phyloP scores from a whole-genome alignment of 2,888 invertebrate genomes.

The Helicoverpa assulta region DNA sequence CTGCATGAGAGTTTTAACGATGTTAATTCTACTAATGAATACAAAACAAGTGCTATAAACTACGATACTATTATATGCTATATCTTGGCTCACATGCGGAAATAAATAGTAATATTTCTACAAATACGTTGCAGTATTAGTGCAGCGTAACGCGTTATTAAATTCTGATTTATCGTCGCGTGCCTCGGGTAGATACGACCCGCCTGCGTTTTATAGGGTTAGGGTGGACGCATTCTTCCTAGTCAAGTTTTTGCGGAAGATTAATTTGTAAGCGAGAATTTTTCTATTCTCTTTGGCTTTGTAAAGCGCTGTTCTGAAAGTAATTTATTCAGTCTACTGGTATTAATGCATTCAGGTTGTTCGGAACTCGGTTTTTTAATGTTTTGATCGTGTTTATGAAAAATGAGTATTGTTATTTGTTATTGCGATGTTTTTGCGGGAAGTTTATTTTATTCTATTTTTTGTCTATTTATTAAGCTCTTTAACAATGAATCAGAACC shows the following conservation, averaged over 20 bases:
- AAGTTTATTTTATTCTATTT: no score
- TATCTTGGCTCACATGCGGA: conserved; percentile 27
- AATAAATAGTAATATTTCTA: conserved; percentile 37
- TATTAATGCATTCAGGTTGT: conserved; percentile 21
- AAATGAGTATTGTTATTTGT: background rate
- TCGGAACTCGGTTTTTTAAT: conserved; percentile 2
- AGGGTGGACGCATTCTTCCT: conserved; percentile 53
- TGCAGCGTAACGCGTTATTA: conserved; percentile 68
- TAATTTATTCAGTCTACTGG: conserved; percentile 44
- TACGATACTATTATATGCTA: background rate
- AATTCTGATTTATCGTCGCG: conserved; percentile 72
- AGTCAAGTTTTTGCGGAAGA: conserved; percentile 55
- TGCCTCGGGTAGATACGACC: conserved; percentile 68
- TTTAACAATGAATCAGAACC: no score
- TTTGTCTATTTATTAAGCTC: no score
- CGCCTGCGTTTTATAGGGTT: conserved; percentile 72
- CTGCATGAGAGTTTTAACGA: conserved; percentile 14
- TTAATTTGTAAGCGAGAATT: conserved; percentile 58
- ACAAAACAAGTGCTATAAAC: background rate
- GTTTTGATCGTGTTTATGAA: conserved; percentile 1
- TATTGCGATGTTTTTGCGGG: background rate
- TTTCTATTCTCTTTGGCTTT: conserved; percentile 52
- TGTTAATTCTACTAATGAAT: conserved; percentile 4
- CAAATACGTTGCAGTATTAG: conserved; percentile 62
- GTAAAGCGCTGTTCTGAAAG: conserved; percentile 43